Evolutionary conservation across 2,888 invertebrate genomes (phyloP), one percentile per base, ranked within the genome.

Genomic region (Drosophila fulvimacula): DNA sequence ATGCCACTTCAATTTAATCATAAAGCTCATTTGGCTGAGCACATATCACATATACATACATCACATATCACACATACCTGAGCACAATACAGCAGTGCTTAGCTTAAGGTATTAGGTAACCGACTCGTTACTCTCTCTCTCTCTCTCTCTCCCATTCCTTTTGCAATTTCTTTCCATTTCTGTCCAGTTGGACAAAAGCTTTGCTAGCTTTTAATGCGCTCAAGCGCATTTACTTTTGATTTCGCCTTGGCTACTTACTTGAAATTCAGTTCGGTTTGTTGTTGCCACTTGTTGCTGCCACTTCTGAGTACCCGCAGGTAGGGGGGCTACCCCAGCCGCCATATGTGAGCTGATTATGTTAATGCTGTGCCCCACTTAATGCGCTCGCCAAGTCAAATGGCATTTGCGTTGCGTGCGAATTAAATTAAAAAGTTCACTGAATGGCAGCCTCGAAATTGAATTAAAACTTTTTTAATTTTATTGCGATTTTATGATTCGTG

Each of bases 291-390:
- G 60, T 67, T 76, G 71, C 48, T 49, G 36, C 44, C 41, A 11
- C 30, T n/a, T 15, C 19, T 34, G 38, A 39, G 39, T 24, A n/a
- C 10, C 21, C 41, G 15, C 41, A 7, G 9, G n/a, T n/a, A n/a
- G n/a, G n/a, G n/a, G n/a, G n/a, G n/a, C n/a, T 39, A n/a, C 1
- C 10, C 39, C 39, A 13, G 15, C 34, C 15, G 17, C 44, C 71
- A 69, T 74, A 79, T 82, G 84, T 79, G 84, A 80, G 79, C 86
- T 83, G 85, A 88, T 85, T 85, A 85, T 85, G 85, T 73, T 88
- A 85, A 85, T 85, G 83, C 68, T 52, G 61, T 63, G 67, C 70
- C 52, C 69, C 82, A 60, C 72, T 82, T 79, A 79, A 87, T 78
- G 64, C 80, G 62, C 49, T 78, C 0, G 67, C 78, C 74, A 77